Base-by-base conservation (phyloP, 2,113 vertebrate species). In the Xenopus laevis region DNA sequence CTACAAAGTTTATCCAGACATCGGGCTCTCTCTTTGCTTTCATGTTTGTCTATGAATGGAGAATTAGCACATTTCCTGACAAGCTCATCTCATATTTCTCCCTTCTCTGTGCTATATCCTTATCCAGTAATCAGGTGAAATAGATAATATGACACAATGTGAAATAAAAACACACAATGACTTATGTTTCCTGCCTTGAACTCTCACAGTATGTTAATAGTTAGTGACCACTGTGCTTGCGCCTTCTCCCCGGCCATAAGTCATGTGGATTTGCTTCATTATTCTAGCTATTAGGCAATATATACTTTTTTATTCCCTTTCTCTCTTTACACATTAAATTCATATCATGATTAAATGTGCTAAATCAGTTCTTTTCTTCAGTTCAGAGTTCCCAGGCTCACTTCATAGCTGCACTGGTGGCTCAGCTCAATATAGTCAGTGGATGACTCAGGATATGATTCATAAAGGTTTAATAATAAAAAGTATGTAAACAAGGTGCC, bases 161-260 rank as follows among this genome's bases (percentile, higher is more conserved):
- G 44, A 20, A 45, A 65, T 65, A 18, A 33, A 46, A 65, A 46
- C 63, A 18, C 63, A 65, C 17, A 46, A 65, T 46, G 63, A 46
- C 63, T 65, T 65, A 46, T 20, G 30, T n/a, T 45, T 18, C 8
- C 33, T 16, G 16, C 44, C 63, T 65, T 46, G 44, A 65, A 65
- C 44, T 65, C 12, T 40, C n/a, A 65, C 63, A 65, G 45, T 65
- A 65, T 65, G 33, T 65, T 65, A 65, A 65, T 65, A 65, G 40
- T 45, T 46, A 65, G 16, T 50, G 44, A 46, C 44, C 45, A 46
- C 63, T 7, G 17, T 46, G 63, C 44, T 65, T 65, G 44, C 44
- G n/a, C 63, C n/a, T 45, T 46, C 7, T 46, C 16, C 30, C 33
- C 44, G n/a, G 44, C 45, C 63, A 65, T 65, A 65, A 65, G 40